Conservation (phyloP, 2,888 invertebrate species). For the Ormyrus rosae region DNA sequence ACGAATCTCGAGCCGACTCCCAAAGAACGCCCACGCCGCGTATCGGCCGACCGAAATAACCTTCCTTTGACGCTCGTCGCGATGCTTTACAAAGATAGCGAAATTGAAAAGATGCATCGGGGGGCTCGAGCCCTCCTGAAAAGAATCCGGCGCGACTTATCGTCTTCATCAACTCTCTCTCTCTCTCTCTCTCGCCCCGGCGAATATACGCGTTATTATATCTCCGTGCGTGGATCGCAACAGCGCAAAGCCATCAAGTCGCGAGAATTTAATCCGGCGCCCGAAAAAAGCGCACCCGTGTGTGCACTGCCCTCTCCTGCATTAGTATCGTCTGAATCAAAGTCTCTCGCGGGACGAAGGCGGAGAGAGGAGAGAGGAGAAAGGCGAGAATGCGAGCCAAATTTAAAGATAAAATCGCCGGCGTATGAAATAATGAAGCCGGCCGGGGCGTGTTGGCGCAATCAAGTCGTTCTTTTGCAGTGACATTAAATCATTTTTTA, state of each 20-base stretch:
- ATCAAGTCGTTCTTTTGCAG: no score
- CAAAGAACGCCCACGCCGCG: no score
- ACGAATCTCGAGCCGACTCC: no score
- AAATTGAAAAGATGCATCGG: constrained; percentile 33
- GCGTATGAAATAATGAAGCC: no score
- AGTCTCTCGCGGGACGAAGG: background rate
- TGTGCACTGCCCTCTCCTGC: background rate
- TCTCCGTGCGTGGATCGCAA: background rate
- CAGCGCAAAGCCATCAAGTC: background rate
- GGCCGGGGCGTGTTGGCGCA: no score
- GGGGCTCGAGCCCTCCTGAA: background rate
- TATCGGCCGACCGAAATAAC: background rate
- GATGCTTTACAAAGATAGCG: constrained; percentile 14
- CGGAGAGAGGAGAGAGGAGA: background rate
- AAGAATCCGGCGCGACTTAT: constrained; percentile 35
- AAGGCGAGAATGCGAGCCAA: background rate
- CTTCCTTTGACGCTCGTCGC: constrained; percentile 15
- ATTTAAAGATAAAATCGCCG: background rate
- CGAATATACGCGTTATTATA: background rate
- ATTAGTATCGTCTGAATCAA: constrained; percentile 22
- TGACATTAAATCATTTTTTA: no score
- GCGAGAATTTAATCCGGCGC: constrained; percentile 18
- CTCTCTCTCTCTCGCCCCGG: background rate
- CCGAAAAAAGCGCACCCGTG: constrained; percentile 8
- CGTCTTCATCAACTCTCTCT: constrained; percentile 1